Evolutionary conservation across 2,888 invertebrate genomes (phyloP).

Genomic region (Cephus pulcher): DNA sequence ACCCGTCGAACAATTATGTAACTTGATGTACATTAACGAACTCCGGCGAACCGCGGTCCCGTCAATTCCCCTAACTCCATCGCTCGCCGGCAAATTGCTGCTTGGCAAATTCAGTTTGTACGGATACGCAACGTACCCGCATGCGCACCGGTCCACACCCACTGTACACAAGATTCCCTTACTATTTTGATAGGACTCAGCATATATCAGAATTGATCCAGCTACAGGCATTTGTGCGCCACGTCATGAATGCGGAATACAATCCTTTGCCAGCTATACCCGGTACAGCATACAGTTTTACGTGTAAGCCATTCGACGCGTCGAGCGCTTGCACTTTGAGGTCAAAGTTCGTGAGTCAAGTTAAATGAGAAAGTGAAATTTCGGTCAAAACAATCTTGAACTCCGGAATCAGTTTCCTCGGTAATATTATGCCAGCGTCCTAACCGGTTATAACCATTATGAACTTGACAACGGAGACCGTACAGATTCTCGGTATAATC

Average conservation of each 20-base stretch:
- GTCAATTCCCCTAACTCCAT: conserved; percentile 22
- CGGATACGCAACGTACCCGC: background rate
- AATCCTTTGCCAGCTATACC: background rate
- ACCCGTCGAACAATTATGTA: background rate
- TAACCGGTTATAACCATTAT: background rate
- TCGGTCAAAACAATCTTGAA: background rate
- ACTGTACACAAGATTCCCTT: background rate
- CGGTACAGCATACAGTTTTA: too few relatives aligned
- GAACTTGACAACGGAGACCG: background rate
- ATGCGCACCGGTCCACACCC: background rate
- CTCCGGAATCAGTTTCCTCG: background rate
- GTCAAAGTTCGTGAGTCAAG: background rate
- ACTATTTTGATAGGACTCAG: background rate
- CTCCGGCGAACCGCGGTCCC: background rate
- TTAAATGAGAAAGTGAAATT: background rate
- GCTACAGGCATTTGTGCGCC: background rate
- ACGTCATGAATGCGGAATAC: background rate
- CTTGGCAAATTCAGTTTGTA: conserved; percentile 18
- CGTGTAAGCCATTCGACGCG: background rate
- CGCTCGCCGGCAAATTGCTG: conserved; percentile 25
- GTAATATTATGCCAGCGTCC: background rate
- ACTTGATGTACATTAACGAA: background rate
- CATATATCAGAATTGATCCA: background rate
- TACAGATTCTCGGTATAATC: background rate
- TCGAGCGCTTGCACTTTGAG: background rate